Conservation (phyloP, 1,140 invertebrate genomes). For the Aphelinus atriplicis region DNA sequence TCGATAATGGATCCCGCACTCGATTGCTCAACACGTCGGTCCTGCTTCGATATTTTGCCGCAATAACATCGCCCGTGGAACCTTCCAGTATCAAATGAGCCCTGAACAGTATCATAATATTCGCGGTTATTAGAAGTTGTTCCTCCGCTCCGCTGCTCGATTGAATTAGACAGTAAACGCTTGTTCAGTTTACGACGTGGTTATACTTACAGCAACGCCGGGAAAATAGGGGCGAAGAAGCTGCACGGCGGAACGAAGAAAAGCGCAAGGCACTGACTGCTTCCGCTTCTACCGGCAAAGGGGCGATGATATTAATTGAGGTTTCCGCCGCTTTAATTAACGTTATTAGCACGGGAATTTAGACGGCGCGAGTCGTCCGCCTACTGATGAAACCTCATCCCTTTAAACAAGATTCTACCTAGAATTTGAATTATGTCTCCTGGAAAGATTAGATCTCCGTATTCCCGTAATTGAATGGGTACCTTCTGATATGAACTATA, state of each 20-base stretch:
- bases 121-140: too few relatives aligned
- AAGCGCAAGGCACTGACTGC: neutral
- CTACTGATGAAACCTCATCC: conserved; percentile 15
- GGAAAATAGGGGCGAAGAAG: conserved; percentile 9
- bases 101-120: too few relatives aligned
- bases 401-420: conserved; percentile 8
- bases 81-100: too few relatives aligned
- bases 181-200: neutral
- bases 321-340: conserved; percentile 63
- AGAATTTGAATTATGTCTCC: conserved; percentile 21
- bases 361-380: neutral
- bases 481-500: too few relatives aligned
- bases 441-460: too few relatives aligned
- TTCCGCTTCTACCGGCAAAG: conserved; percentile 18
- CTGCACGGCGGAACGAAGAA: neutral
- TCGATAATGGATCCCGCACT: too few relatives aligned
- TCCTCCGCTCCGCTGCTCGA: too few relatives aligned
- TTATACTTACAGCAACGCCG: neutral
- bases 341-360: conserved; percentile 60
- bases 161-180: neutral
- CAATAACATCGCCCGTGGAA: too few relatives aligned
- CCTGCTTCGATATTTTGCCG: neutral
- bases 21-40: neutral
- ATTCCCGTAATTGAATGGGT: too few relatives aligned
- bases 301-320: conserved; percentile 62